These are phyloP conservation scores for Graphium colonna DNA, from an alignment of 2,888 invertebrate genomes.

Conservation along the genomic window DNA sequence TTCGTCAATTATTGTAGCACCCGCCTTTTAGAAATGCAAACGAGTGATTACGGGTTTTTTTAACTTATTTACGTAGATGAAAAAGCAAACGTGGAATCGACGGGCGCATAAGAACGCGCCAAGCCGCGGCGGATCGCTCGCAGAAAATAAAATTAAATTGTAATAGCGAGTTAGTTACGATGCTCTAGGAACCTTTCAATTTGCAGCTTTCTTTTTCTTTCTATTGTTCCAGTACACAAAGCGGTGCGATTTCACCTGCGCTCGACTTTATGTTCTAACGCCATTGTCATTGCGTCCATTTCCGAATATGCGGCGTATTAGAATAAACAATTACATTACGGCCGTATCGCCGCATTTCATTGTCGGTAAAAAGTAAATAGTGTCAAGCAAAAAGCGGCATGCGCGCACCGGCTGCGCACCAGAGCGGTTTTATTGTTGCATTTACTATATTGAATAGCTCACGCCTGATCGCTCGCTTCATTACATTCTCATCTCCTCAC, in stretches of 20 bases:
- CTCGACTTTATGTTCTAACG: conserved; percentile 15
- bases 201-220: conserved; percentile 23
- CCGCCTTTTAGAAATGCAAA: too few relatives aligned
- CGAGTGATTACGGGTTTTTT: too few relatives aligned
- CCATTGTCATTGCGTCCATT: conserved; percentile 11
- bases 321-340: conserved; percentile 27
- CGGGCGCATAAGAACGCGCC: background rate
- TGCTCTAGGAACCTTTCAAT: conserved; percentile 22
- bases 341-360: conserved; percentile 25
- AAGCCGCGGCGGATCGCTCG: background rate
- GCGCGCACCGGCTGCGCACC: conserved; percentile 13
- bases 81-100: background rate
- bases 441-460: conserved; percentile 15
- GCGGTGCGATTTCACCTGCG: conserved; percentile 17
- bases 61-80: too few relatives aligned
- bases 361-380: conserved; percentile 24
- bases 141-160: conserved; percentile 13
- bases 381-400: conserved; percentile 5
- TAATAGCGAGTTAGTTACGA: conserved; percentile 18
- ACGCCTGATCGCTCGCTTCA: conserved; percentile 3
- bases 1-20: too few relatives aligned
- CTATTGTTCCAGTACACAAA: conserved; percentile 22
- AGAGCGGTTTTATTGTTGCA: conserved; percentile 19
- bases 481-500: background rate
- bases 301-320: conserved; percentile 10